These are phyloP conservation scores for Callithrix jacchus DNA, from an alignment of 2,113 vertebrate species.

Conservation along the genomic window DNA sequence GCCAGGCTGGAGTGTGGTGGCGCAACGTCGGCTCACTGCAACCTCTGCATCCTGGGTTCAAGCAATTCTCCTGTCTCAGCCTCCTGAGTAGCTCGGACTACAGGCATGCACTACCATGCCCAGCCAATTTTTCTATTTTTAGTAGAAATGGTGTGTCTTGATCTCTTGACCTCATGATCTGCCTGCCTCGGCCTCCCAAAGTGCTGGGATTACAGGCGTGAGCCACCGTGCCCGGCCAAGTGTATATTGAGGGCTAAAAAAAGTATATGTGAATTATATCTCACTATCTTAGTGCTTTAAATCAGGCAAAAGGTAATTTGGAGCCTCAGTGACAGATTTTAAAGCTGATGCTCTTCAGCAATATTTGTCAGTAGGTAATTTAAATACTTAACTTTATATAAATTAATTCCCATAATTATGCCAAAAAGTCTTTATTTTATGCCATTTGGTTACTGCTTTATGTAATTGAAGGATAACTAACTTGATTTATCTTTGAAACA, in stretches of 20 bases:
- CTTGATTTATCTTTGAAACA: slow-evolving; percentile 13
- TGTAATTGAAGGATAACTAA: neutral
- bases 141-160: too few relatives aligned
- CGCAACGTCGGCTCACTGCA: too few relatives aligned
- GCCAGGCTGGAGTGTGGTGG: too few relatives aligned
- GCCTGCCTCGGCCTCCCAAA: too few relatives aligned
- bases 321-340: neutral
- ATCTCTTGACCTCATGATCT: too few relatives aligned
- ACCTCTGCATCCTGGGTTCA: too few relatives aligned
- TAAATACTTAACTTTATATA: slow-evolving; percentile 7
- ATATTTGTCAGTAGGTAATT: slow-evolving; percentile 7
- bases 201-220: too few relatives aligned
- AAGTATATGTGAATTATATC: neutral
- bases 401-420: slow-evolving; percentile 1
- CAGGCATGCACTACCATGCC: too few relatives aligned
- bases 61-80: too few relatives aligned
- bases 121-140: too few relatives aligned
- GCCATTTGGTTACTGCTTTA: neutral
- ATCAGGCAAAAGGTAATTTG: slow-evolving; percentile 34
- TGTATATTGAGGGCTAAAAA: slow-evolving; percentile 1
- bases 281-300: neutral
- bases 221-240: too few relatives aligned
- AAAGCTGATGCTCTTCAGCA: slow-evolving; percentile 17
- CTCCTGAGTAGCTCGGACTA: too few relatives aligned
- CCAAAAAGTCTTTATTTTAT: slow-evolving; percentile 18